Evolutionary conservation across 2,888 invertebrate species (phyloP).

Genomic region (Carterocephalus palaemon): DNA sequence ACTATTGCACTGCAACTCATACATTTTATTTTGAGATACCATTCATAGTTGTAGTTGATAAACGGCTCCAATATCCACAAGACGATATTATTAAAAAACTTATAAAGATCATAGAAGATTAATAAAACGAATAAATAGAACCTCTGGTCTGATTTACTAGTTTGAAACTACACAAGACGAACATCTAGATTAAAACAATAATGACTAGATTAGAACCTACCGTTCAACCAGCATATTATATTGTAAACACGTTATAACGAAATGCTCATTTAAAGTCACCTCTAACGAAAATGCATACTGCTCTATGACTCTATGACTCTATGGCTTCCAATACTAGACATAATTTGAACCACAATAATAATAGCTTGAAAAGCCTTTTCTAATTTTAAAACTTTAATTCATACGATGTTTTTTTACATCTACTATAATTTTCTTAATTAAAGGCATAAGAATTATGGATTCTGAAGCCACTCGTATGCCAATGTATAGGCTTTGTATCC

Average conservation of each 20-base stretch:
- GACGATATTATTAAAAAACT: conserved; percentile 7
- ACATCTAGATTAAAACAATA: conserved; percentile 53
- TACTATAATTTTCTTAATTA: too few relatives aligned
- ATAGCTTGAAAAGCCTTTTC: too few relatives aligned
- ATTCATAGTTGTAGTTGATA: conserved; percentile 32
- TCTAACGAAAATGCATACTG: conserved; percentile 1
- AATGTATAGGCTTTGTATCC: too few relatives aligned
- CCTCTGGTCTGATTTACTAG: conserved; percentile 35
- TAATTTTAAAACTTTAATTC: too few relatives aligned
- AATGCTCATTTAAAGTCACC: conserved; percentile 9
- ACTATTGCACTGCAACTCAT: too few relatives aligned
- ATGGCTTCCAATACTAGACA: conserved; percentile 1
- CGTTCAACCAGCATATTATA: neutral
- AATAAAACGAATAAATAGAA: too few relatives aligned
- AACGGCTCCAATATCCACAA: conserved; percentile 15
- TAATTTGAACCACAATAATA: neutral
- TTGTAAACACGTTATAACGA: neutral
- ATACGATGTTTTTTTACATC: too few relatives aligned
- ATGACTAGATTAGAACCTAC: conserved; percentile 65
- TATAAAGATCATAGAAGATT: neutral
- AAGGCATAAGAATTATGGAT: too few relatives aligned
- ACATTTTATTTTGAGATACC: too few relatives aligned
- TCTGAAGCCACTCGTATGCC: too few relatives aligned
- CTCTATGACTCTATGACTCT: too few relatives aligned
- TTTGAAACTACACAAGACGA: conserved; percentile 39